Base-by-base conservation (phyloP, 2,888 invertebrate genomes). In the Latrodectus hesperus region DNA sequence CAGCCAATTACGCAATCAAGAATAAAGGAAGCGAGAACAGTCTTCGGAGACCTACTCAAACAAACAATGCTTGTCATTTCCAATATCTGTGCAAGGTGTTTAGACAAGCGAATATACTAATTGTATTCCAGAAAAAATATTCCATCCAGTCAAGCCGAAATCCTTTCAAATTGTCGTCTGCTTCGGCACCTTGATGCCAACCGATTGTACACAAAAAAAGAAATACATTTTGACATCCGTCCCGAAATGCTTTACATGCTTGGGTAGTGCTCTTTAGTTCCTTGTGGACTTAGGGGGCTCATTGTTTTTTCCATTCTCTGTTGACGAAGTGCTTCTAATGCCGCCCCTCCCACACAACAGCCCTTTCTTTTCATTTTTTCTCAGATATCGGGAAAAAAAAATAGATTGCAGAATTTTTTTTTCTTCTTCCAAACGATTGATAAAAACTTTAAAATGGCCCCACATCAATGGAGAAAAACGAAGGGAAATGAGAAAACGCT, bases 251-350 rank as follows among this genome's bases (percentile, higher is more conserved):
- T 86, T 86, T 81, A 77, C 81, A 75, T 81, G 86, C 80, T 81
- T 87, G 86, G 81, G 22, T 67, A 80, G 64, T 70, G 53, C 51
- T 75, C 70, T 85, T 73, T n/a, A 87, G 86, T 87, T 87, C 86
- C 86, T 81, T 68, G 77, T 82, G 64, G 71, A 72, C 72, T 80
- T 80, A 64, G 17, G 76, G 68, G 52, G 14, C 10, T 87, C 77
- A 77, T 87, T 72, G 76, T 75, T 81, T 85, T 71, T 76, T 26
- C 68, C 72, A 87, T 77, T 60, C 72, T 81, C 55, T 55, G 64
- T 52, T 72, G 80, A 10, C 71, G 85, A 76, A 65, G 84, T 77
- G 84, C 49, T 68, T 72, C 78, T 86, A 81, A 81, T 77, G 81
- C 77, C 64, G 14, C 38, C 49, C 16, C 49, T 49, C 52, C 64